These are phyloP conservation scores for Aeoliscus strigatus DNA, from an alignment of 2,797 vertebrate species.

Conservation along the genomic window DNA sequence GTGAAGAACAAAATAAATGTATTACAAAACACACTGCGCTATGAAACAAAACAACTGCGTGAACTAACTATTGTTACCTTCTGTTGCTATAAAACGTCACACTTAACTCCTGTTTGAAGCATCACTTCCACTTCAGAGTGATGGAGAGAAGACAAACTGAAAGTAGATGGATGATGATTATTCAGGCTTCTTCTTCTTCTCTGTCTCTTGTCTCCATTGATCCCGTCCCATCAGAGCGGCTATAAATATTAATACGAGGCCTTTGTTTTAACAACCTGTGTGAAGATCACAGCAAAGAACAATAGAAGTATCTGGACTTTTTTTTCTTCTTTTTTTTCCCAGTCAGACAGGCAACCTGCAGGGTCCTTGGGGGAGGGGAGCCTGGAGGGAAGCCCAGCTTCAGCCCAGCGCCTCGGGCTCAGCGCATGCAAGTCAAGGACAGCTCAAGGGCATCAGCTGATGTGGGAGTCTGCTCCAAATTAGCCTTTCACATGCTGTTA, in stretches of 20 bases:
- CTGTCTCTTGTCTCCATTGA: constrained; percentile 66
- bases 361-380: constrained; percentile 58
- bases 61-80: constrained; percentile 17
- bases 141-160: constrained; percentile 55
- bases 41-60: constrained; percentile 6
- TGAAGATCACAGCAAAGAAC: constrained; percentile 75
- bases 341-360: constrained; percentile 59
- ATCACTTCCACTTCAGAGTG: constrained; percentile 69
- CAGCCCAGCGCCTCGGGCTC: constrained; percentile 59
- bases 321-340: constrained; percentile 27
- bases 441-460: constrained; percentile 63
- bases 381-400: constrained; percentile 52
- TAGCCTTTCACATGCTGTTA: constrained; percentile 17
- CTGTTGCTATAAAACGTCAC: constrained; percentile 15
- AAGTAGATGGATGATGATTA: constrained; percentile 74
- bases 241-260: constrained; percentile 83
- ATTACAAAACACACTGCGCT: constrained; percentile 1
- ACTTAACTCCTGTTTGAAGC: constrained; percentile 40
- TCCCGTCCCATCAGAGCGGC: constrained; percentile 72
- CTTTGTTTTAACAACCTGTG: constrained; percentile 76
- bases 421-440: constrained; percentile 65
- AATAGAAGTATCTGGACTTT: constrained; percentile 67
- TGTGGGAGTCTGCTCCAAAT: constrained; percentile 45
- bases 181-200: constrained; percentile 63
- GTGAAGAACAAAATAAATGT: constrained; percentile 2